These are phyloP conservation scores for Zaprionus obscuricornis DNA, from an alignment of 2,888 invertebrate genomes.

Conservation along the genomic window DNA sequence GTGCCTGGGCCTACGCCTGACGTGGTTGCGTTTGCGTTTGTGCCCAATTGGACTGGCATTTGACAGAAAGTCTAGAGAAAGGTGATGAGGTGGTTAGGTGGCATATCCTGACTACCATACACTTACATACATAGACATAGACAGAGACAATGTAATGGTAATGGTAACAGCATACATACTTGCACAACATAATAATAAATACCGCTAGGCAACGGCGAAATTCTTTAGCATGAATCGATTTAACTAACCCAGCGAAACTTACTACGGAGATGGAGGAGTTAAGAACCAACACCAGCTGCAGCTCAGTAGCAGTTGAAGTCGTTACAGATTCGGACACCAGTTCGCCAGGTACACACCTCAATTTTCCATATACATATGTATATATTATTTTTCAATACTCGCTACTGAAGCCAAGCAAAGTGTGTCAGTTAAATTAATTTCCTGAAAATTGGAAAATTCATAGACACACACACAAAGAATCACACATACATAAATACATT, in stretches of 20 bases:
- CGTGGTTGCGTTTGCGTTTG: slow-evolving; percentile 36
- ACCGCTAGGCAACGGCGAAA: slow-evolving; percentile 78
- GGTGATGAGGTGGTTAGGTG: too few species aligned
- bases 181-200: slow-evolving; percentile 72
- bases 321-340: slow-evolving; percentile 48
- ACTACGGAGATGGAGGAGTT: slow-evolving; percentile 22
- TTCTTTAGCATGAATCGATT: slow-evolving; percentile 77
- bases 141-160: background rate
- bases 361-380: background rate
- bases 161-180: slow-evolving; percentile 23
- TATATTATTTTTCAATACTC: too few species aligned
- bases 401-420: too few species aligned
- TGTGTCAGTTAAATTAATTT: slow-evolving; percentile 42
- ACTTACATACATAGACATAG: background rate
- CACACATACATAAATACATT: background rate
- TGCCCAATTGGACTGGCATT: slow-evolving; percentile 55
- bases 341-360: slow-evolving; percentile 22
- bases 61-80: slow-evolving; percentile 27
- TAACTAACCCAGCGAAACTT: slow-evolving; percentile 51
- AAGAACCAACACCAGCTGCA: slow-evolving; percentile 26
- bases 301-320: slow-evolving; percentile 44
- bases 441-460: background rate
- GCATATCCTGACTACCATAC: slow-evolving; percentile 22
- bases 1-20: background rate
- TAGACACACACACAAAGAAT: background rate